Evolutionary conservation across 2,113 vertebrate genomes (phyloP).

Genomic region (Lepisosteus osseus): DNA sequence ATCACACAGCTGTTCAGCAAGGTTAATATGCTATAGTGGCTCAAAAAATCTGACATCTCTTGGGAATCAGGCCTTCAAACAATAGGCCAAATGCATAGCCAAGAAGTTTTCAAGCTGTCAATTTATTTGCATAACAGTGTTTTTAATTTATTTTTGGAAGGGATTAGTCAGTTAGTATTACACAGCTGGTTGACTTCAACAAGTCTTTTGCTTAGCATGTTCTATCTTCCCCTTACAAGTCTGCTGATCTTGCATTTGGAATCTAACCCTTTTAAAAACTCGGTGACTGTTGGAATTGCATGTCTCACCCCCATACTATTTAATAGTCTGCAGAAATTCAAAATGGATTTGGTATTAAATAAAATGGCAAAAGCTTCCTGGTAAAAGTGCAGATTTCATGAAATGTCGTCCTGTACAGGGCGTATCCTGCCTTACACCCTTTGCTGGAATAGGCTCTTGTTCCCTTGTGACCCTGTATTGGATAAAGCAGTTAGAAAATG

Average conservation of each 20-base stretch:
- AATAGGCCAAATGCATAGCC: slow-evolving; percentile 14
- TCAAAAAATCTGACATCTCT: slow-evolving; percentile 13
- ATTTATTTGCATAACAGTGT: slow-evolving; percentile 43
- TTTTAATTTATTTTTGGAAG: slow-evolving; percentile 46
- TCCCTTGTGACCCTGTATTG: too few relatives aligned
- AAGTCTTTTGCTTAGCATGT: slow-evolving; percentile 31
- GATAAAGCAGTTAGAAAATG: too few relatives aligned
- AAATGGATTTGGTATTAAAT: too few relatives aligned
- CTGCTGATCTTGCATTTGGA: slow-evolving; percentile 1
- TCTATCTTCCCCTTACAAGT: slow-evolving; percentile 14
- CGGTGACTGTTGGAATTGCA: neutral
- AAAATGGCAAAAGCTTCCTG: too few relatives aligned
- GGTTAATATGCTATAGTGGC: slow-evolving; percentile 42
- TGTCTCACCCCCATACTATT: too few relatives aligned
- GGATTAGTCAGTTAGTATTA: slow-evolving; percentile 40
- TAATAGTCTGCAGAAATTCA: too few relatives aligned
- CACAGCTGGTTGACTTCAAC: slow-evolving; percentile 52
- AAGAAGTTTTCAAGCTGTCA: neutral
- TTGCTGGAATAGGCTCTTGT: too few relatives aligned
- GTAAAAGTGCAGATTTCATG: too few relatives aligned
- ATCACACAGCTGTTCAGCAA: slow-evolving; percentile 49
- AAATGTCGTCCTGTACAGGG: too few relatives aligned
- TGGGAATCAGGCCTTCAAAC: slow-evolving; percentile 26
- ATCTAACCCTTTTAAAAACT: neutral
- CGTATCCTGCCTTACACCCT: too few relatives aligned